Conservation (phyloP, 2,113 vertebrate genomes). For the Urocolius indicus region DNA sequence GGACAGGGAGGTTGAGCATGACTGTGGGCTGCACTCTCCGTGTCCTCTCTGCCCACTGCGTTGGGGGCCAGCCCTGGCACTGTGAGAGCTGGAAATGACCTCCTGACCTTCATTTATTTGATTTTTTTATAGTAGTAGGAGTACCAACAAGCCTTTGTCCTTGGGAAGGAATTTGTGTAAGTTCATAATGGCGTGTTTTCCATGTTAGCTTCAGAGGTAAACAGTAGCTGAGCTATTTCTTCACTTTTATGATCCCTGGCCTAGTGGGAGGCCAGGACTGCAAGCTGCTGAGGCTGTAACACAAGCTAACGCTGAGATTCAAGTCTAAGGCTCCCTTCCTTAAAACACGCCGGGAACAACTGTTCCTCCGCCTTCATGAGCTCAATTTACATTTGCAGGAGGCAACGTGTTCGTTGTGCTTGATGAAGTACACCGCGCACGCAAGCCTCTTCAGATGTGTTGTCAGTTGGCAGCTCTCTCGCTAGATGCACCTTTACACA, state of each 20-base stretch:
- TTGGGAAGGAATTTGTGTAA: not conserved
- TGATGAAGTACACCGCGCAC: not conserved
- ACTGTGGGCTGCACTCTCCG: rapidly evolving
- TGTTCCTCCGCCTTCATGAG: slow-evolving; percentile 21
- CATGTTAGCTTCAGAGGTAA: not conserved
- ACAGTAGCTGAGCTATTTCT: slow-evolving; percentile 23
- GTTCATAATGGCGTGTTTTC: not conserved
- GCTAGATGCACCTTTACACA: slow-evolving; percentile 59
- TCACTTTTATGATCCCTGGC: slow-evolving; percentile 23
- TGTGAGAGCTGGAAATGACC: not conserved
- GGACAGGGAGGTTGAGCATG: rapidly evolving
- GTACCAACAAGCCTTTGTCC: not conserved
- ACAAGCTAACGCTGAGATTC: not conserved
- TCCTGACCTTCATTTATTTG: not conserved
- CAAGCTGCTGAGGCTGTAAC: not conserved
- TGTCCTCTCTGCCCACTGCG: not conserved
- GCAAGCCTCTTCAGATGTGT: slow-evolving; percentile 10
- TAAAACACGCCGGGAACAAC: not conserved
- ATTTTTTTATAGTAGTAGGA: not conserved
- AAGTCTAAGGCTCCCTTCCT: not conserved
- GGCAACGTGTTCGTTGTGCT: slow-evolving; percentile 19
- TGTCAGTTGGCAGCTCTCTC: slow-evolving; percentile 58
- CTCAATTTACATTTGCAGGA: not conserved
- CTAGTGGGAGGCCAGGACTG: slow-evolving; percentile 33
- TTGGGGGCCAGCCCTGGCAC: not conserved